These are phyloP conservation scores for Nematolebias whitei DNA, from an alignment of 2,113 vertebrate genomes.

Conservation along the genomic window DNA sequence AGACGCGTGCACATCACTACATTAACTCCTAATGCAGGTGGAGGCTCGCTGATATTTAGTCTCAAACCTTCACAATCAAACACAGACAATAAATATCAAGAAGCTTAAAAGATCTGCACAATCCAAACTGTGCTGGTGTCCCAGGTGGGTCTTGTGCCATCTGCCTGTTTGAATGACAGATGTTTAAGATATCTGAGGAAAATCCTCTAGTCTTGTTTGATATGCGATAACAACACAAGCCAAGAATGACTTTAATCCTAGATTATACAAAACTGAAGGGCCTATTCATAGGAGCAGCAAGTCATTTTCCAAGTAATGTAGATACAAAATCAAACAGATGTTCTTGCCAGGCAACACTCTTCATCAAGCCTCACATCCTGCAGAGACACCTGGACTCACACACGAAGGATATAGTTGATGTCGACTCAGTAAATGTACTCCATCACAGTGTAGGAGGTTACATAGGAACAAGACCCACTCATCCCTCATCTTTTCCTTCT, in stretches of 20 bases:
- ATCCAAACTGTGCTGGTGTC: background rate
- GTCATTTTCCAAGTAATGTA: background rate
- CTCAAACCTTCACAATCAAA: background rate
- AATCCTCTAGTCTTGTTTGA: slow-evolving; percentile 21
- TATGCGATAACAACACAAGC: slow-evolving; percentile 16
- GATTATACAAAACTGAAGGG: background rate
- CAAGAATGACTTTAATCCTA: background rate
- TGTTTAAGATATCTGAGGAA: background rate
- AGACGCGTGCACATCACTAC: slow-evolving; percentile 7
- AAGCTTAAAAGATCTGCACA: slow-evolving; percentile 4
- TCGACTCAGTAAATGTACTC: slow-evolving; percentile 53
- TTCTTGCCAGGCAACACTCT: background rate
- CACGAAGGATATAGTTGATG: slow-evolving; percentile 36
- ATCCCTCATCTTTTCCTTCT: slow-evolving; percentile 46
- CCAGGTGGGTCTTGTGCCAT: slow-evolving; percentile 26
- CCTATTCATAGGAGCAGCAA: background rate
- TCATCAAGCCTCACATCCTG: slow-evolving; percentile 15
- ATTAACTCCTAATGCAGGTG: slow-evolving; percentile 13
- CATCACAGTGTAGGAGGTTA: slow-evolving; percentile 52
- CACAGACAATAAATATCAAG: background rate
- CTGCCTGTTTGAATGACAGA: slow-evolving; percentile 35
- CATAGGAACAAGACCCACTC: slow-evolving; percentile 34
- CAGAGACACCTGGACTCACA: slow-evolving; percentile 24
- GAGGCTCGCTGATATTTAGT: background rate
- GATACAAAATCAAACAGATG: background rate